Evolutionary conservation across 1,140 invertebrate genomes (phyloP).

Genomic region (Drosophila ogumai): DNA sequence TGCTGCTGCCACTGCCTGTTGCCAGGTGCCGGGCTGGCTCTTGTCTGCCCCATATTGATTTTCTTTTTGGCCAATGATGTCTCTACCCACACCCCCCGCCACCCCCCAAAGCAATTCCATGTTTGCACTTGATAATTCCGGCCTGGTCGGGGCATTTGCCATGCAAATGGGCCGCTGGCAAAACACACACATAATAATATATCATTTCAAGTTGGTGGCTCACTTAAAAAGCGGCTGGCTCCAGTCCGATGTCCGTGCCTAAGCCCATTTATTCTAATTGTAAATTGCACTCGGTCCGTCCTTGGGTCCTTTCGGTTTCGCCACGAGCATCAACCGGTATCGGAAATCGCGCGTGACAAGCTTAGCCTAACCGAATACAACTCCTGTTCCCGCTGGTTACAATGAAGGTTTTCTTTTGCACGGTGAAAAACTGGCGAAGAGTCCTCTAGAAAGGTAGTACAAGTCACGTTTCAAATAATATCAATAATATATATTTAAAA

Average conservation of each 20-base stretch:
- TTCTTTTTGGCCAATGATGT: constrained; percentile 63
- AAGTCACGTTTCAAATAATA: not conserved
- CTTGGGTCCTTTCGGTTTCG: constrained; percentile 57
- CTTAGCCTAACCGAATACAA: constrained; percentile 39
- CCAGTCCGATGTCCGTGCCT: constrained; percentile 48
- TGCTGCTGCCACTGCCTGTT: constrained; percentile 51
- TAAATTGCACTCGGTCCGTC: constrained; percentile 57
- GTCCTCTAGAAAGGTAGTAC: too few relatives aligned
- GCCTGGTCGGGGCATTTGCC: constrained; percentile 48
- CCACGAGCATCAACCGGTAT: constrained; percentile 42
- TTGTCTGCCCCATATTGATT: constrained; percentile 71
- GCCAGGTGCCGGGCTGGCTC: constrained; percentile 60
- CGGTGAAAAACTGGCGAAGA: not conserved
- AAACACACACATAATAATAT: constrained; percentile 60
- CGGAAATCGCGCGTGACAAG: constrained; percentile 73
- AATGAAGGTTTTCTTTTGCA: not conserved
- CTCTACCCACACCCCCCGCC: not conserved
- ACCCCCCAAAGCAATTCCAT: constrained; percentile 52
- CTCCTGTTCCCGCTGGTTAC: not conserved
- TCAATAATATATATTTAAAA: not conserved
- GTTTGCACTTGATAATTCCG: constrained; percentile 77
- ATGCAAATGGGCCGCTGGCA: constrained; percentile 62
- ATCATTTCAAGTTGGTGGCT: constrained; percentile 56
- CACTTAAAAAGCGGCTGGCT: constrained; percentile 15
- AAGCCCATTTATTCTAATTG: constrained; percentile 55